Evolutionary conservation across 2,113 vertebrate species (phyloP).

Genomic region (Dicaeum eximium): DNA sequence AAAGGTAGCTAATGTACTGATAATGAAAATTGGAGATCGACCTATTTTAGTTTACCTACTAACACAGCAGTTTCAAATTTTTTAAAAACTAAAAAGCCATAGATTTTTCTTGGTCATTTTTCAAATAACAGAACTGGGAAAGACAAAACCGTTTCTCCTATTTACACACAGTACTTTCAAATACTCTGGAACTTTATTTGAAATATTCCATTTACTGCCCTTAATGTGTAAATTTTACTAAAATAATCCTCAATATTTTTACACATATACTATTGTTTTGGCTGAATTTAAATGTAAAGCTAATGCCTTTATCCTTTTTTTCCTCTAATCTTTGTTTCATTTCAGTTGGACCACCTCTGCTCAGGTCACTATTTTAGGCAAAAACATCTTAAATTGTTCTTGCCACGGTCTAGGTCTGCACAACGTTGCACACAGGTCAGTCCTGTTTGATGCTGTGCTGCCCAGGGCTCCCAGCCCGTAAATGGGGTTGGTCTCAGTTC

Average conservation of each 20-base stretch:
- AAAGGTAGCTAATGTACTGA: not conserved
- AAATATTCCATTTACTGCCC: not conserved
- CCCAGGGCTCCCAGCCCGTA: not conserved
- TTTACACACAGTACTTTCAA: not conserved
- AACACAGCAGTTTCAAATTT: not conserved
- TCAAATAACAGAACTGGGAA: not conserved
- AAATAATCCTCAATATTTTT: not conserved
- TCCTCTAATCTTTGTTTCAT: not conserved
- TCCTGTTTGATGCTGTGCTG: not conserved
- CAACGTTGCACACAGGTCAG: accelerated
- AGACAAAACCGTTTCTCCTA: not conserved
- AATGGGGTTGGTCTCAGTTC: too few relatives aligned
- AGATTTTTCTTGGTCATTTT: not conserved
- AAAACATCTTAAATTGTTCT: too few relatives aligned
- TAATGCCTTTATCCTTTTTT: not conserved
- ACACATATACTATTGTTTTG: not conserved
- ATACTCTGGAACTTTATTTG: not conserved
- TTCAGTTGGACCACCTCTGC: not conserved
- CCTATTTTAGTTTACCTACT: not conserved
- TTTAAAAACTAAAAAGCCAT: not conserved
- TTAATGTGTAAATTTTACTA: not conserved
- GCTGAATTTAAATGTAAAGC: not conserved
- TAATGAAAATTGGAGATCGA: not conserved
- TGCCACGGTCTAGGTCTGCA: not conserved
- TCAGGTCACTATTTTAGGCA: not conserved